These are phyloP conservation scores for Mythimna impura DNA, from an alignment of 2,888 invertebrate species.

Conservation along the genomic window DNA sequence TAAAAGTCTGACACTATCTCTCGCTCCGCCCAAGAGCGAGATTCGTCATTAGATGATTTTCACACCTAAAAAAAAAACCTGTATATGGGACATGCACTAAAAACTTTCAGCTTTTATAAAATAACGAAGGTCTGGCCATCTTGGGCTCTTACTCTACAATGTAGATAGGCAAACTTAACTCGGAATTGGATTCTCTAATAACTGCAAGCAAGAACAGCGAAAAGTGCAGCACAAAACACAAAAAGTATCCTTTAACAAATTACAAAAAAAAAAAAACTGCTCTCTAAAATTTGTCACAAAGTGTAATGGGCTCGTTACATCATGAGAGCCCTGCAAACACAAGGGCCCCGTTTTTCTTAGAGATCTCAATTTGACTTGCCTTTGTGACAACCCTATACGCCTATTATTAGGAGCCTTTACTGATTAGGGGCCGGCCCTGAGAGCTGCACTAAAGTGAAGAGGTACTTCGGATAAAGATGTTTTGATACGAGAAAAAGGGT, in stretches of 20 bases:
- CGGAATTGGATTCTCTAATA: no score
- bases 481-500: conserved; percentile 14
- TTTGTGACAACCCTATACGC: conserved; percentile 73
- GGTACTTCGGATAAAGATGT: conserved; percentile 8
- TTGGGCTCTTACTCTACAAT: no score
- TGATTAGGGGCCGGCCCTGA: conserved; percentile 53
- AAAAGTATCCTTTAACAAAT: background rate
- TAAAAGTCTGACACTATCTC: no score
- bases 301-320: conserved; percentile 78
- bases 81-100: no score
- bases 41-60: no score
- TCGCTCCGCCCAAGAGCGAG: no score
- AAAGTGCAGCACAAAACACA: background rate
- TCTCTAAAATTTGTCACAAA: conserved; percentile 56
- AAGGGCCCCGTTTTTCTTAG: conserved; percentile 78
- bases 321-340: conserved; percentile 76
- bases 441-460: conserved; percentile 21
- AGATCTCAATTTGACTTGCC: conserved; percentile 77
- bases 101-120: no score
- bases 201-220: background rate
- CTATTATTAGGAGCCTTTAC: conserved; percentile 58
- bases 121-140: no score
- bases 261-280: conserved; percentile 7
- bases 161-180: no score
- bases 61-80: no score